Evolutionary conservation across 2,113 vertebrate species (phyloP).

Genomic region (Cottus gobio): DNA sequence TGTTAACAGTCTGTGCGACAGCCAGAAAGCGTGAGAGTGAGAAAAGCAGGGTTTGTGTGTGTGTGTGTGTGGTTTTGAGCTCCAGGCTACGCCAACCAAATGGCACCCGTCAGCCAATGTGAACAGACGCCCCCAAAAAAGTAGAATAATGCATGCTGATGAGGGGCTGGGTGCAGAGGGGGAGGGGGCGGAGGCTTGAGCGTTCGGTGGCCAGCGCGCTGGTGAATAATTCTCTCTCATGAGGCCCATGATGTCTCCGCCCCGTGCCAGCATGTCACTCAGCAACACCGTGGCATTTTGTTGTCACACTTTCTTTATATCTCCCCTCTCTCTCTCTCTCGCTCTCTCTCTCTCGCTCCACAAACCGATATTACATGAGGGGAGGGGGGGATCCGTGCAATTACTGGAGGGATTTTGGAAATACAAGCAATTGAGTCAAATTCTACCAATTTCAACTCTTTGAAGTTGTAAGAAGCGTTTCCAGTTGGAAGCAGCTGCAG

Average conservation of each 20-base stretch:
- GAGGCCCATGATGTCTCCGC: conserved; percentile 36
- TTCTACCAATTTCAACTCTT: background rate
- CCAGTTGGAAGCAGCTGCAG: background rate
- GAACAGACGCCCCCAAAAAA: conserved; percentile 58
- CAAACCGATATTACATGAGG: background rate
- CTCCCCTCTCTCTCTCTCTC: background rate
- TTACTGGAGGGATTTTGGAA: too few relatives aligned
- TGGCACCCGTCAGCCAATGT: conserved; percentile 53
- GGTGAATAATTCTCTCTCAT: conserved; percentile 80
- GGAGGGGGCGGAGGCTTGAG: conserved; percentile 56
- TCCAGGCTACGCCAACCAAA: conserved; percentile 55
- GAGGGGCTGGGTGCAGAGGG: conserved; percentile 25
- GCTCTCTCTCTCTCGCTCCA: background rate
- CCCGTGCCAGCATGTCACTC: conserved; percentile 37
- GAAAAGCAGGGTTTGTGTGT: conserved; percentile 29
- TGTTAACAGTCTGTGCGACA: conserved; percentile 63
- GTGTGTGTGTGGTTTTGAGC: conserved; percentile 55
- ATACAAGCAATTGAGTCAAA: background rate
- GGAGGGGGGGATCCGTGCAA: too few relatives aligned
- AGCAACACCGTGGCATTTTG: conserved; percentile 44
- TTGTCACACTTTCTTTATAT: conserved; percentile 32
- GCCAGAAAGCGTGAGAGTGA: conserved; percentile 35
- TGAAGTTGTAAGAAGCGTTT: background rate
- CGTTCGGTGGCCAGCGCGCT: conserved; percentile 65
- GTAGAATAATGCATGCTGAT: conserved; percentile 79